Evolutionary conservation across 2,888 invertebrate genomes (phyloP).

Genomic region (Molorchus minor): DNA sequence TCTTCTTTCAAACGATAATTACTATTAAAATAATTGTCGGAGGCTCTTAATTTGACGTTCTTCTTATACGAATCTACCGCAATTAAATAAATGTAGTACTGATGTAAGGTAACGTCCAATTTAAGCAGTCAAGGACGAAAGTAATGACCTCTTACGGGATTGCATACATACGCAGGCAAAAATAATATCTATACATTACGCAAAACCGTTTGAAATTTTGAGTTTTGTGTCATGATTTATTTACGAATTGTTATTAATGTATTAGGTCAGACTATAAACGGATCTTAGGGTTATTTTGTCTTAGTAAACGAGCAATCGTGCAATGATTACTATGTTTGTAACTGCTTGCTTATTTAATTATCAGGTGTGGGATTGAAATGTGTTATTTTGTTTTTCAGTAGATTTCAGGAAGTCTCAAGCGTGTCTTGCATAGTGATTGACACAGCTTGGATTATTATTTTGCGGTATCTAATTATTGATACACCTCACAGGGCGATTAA

Average conservation of each 20-base stretch:
- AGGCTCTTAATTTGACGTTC: neutral
- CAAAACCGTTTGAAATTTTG: neutral
- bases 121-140: neutral
- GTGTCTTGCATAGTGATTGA: too few relatives aligned
- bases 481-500: too few relatives aligned
- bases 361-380: too few relatives aligned
- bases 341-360: too few relatives aligned
- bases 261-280: neutral
- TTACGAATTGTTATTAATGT: neutral
- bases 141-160: neutral
- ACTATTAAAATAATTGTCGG: slow-evolving; percentile 5
- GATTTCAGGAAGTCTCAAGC: too few relatives aligned
- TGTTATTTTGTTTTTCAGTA: too few relatives aligned
- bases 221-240: neutral
- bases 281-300: too few relatives aligned
- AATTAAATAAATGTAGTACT: neutral
- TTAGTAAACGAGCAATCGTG: too few relatives aligned
- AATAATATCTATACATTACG: neutral
- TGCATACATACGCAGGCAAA: neutral
- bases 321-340: too few relatives aligned
- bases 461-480: too few relatives aligned
- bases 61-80: neutral
- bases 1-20: neutral
- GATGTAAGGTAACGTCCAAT: neutral
- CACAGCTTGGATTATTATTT: too few relatives aligned